Conservation (phyloP, 2,888 invertebrate genomes). For the Tetropium fuscum region DNA sequence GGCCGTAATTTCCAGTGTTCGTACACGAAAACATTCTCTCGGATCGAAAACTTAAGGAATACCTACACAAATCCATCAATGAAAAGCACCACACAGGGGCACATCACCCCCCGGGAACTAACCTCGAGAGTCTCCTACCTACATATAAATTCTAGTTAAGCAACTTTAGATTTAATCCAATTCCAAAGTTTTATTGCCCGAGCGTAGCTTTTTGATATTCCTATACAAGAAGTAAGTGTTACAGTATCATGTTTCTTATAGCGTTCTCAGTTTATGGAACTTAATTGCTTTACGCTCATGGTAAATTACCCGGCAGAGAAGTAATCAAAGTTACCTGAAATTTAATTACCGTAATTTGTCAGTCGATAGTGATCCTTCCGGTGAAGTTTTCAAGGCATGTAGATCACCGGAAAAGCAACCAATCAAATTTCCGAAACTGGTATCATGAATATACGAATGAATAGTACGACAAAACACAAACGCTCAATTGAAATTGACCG, state of each 20-base stretch:
- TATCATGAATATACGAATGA: neutral
- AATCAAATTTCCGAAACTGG: too few species aligned
- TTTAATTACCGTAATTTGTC: neutral
- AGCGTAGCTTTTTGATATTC: neutral
- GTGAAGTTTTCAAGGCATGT: too few species aligned
- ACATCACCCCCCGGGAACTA: too few species aligned
- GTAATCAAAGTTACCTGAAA: neutral
- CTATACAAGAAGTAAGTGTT: neutral
- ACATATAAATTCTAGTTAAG: neutral
- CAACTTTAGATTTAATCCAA: neutral
- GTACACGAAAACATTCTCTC: too few species aligned
- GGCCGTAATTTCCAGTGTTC: too few species aligned
- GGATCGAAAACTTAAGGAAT: too few species aligned
- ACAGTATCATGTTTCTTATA: neutral
- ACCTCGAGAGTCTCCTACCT: too few species aligned
- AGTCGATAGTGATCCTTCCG: neutral
- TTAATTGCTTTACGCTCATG: constrained; percentile 5
- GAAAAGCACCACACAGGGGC: too few species aligned
- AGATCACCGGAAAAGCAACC: too few species aligned
- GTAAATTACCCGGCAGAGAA: neutral
- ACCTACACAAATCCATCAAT: too few species aligned
- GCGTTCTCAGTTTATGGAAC: neutral
- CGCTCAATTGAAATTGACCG: too few species aligned
- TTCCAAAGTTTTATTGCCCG: constrained; percentile 3
- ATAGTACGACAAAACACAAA: too few species aligned